Base-by-base conservation (phyloP, 2,888 invertebrate species). In the Drosophila pegasa region DNA sequence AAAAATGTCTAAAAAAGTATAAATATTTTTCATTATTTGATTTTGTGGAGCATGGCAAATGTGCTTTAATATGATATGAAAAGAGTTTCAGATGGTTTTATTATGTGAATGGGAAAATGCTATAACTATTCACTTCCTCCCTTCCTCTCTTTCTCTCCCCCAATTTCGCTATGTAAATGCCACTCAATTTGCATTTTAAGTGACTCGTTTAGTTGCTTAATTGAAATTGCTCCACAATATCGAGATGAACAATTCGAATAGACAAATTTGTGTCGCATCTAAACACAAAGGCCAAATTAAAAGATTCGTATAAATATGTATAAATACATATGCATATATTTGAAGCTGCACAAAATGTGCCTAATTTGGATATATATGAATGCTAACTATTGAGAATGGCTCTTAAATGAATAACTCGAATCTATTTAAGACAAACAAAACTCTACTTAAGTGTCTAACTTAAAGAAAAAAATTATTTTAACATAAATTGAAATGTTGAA, bases 131-230 rank as follows among this genome's bases (percentile, higher is more conserved):
- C 27, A 4, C n/a, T 6, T 16, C 0, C 22, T n/a, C 14, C 3
- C n/a, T 35, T 12, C 7, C 29, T 2, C 12, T n/a, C 54, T 4
- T 18, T 18, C 1, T 5, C 20, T 0, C 10, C 4, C 8, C 1
- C 14, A 14, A 14, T 7, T 10, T 25, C 37, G 0, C 9, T 22
- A 12, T 16, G 2, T 3, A n/a, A n/a, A n/a, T 14, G 71, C 43
- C 50, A 73, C 70, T 66, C 78, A 87, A 88, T 88, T 83, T 83
- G 89, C 89, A 83, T 83, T 83, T 88, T 69, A 88, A 83, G 89
- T 88, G 87, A 80, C 65, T 88, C 78, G 89, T 80, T 82, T 84
- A 80, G 87, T 25, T 50, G 78, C 85, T 50, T 88, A 83, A 83
- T 83, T 83, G 87, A 78, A 78, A 74, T 67, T 58, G 59, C 64